Evolutionary conservation across 2,797 vertebrate species (phyloP).

Genomic region (Siniperca scherzeri): DNA sequence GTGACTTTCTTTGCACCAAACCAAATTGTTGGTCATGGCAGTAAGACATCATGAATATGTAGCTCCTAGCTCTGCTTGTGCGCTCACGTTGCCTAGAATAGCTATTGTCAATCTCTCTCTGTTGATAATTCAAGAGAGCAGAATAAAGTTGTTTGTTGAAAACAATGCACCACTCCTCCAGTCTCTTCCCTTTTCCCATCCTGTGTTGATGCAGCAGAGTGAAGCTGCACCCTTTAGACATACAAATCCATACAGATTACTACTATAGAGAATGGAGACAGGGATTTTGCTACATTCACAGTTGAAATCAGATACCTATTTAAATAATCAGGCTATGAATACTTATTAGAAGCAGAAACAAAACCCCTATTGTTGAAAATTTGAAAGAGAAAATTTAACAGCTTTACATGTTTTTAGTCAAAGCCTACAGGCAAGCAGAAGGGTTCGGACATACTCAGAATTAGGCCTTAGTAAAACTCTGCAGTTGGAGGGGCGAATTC

Average conservation of each 20-base stretch:
- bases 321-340: constrained; percentile 32
- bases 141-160: constrained; percentile 5
- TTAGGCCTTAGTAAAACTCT: neutral
- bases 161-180: constrained; percentile 6
- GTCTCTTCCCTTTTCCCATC: constrained; percentile 3
- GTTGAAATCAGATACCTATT: constrained; percentile 14
- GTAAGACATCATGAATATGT: constrained; percentile 44
- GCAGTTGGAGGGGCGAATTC: too few relatives aligned
- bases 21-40: constrained; percentile 3
- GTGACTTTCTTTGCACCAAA: neutral
- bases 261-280: constrained; percentile 13
- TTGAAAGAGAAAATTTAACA: neutral
- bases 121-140: constrained; percentile 11
- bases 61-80: constrained; percentile 6
- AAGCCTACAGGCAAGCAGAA: neutral
- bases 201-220: constrained; percentile 11
- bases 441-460: neutral
- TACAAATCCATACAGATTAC: constrained; percentile 1
- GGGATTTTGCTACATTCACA: neutral
- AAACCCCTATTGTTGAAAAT: constrained; percentile 16
- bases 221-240: constrained; percentile 8
- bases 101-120: constrained; percentile 17
- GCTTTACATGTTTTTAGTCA: neutral
- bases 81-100: constrained; percentile 14
- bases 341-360: constrained; percentile 29